Evolutionary conservation across 2,797 vertebrate genomes (phyloP), one percentile per base, ranked within the genome.

Genomic region (Danio choprae): DNA sequence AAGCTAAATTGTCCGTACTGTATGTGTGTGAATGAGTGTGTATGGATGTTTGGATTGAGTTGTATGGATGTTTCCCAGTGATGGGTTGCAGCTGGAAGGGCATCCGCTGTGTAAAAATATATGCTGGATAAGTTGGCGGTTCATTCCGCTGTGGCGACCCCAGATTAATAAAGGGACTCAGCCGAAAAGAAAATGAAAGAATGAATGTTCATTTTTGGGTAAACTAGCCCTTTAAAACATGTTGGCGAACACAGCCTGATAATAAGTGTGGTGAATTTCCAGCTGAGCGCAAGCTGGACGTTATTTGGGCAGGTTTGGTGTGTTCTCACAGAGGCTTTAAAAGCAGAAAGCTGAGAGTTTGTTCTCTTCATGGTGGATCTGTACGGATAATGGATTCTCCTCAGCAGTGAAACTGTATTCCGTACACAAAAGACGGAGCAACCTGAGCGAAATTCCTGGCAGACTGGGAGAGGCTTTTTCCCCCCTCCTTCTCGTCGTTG

Each of bases 351-450:
- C 88, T 87, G 86, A 83, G 81, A 89, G 88, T 86, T 91, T 90
- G 87, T 89, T 90, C 87, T 76, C 60, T 78, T 77, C 78, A 84
- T 62, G 76, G 69, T 60, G 64, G 65, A 58, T 85, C 77, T 89
- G 84, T 88, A 86, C 75, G 87, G 86, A 87, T 91, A 94, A 94
- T 93, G 91, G 91, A 94, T 94, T 94, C 90, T 92, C 92, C 87
- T 81, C 89, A 89, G 89, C 89, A 90, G 90, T 94, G 91, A 93
- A 93, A 92, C 80, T 85, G 60, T 89, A 91, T 89, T 91, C 91
- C 86, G 74, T 80, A 11, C 84, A 89, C 75, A 81, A 46, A 29
- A 82, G 40, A 68, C 81, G 60, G 60, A 72, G 56, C 70, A 67
- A 79, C 81, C 77, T 74, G 81, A 74, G 76, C 12, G 7, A 77